A percentile compares a stretch with the other conserved stretches of the same genome.
These are phyloP conservation scores for Aplysia californica DNA, from an alignment of 1,140 invertebrate genomes.

Conservation along the genomic window DNA sequence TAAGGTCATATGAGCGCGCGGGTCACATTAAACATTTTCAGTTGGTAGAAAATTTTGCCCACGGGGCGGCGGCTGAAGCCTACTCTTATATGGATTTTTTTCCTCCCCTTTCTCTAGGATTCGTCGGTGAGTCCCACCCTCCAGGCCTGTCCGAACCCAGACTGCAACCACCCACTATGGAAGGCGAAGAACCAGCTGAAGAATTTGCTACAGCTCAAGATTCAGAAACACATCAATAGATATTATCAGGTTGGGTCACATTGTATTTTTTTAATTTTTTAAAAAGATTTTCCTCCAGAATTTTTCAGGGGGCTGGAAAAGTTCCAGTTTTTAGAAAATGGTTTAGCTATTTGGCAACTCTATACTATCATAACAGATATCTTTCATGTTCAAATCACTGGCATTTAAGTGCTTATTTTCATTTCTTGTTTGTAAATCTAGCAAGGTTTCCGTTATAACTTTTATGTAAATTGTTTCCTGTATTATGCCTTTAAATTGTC, in stretches of 20 bases:
- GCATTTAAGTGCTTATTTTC: neutral
- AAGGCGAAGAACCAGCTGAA: conserved; percentile 8
- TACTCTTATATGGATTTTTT: no score
- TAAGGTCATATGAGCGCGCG: no score
- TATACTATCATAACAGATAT: neutral
- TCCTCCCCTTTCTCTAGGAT: no score
- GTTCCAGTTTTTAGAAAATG: neutral
- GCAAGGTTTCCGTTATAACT: no score
- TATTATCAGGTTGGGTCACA: conserved; percentile 18
- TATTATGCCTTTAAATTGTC: no score
- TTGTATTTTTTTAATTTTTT: no score
- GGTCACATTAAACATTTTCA: no score
- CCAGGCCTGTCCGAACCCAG: conserved; percentile 12
- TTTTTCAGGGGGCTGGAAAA: neutral
- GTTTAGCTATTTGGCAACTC: neutral
- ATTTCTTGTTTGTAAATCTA: neutral
- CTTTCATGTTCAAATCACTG: neutral
- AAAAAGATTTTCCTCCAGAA: no score
- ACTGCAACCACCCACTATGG: conserved; percentile 2
- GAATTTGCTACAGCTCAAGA: conserved; percentile 20
- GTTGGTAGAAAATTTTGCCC: no score
- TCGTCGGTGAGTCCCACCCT: conserved; percentile 1
- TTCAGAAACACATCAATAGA: conserved; percentile 23
- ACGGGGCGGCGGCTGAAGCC: no score
- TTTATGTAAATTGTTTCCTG: no score